Evolutionary conservation across 2,888 invertebrate genomes (phyloP), one percentile per base, ranked within the genome.

Genomic region (Temnothorax unifasciatus): DNA sequence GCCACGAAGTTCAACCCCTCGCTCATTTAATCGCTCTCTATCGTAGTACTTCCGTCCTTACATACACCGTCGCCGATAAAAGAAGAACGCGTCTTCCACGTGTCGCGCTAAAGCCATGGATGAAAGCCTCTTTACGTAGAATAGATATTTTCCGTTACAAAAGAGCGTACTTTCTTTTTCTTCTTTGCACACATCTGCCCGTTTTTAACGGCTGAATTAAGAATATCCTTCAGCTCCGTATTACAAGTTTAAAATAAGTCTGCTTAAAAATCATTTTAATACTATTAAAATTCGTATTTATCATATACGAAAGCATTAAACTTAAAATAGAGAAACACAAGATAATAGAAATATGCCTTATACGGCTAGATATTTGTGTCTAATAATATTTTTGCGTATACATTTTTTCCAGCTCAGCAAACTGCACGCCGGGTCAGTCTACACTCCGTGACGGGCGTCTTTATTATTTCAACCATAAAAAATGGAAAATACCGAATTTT

Each of bases 21-120:
- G 81, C 88, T 88, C 89, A 85, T 91, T 92, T 92, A 92, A 92
- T 91, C 92, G 89, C 90, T 91, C 90, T 90, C 85, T 82, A 85
- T 84, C 82, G 52, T 68, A 81, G 85, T 71, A 79, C 85, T 90
- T 79, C 81, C 87, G 76, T 82, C 83, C 52, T 76, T 85, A 52
- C 69, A 34, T 29, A 29, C 29, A 29, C 29, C 29, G 29, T 75
- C 41, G 29, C 61, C 38, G 59, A 82, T 59, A 57, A 75, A 85
- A 75, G 34, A 74, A 74, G 68, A 77, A 68, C 76, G 66, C 9
- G 18, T 66, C 25, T 66, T 68, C 18, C 25, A 75, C 21, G 63
- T 47, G 75, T n/a, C 44, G 61, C n/a, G 15, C 29, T 75, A 63
- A 75, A 44, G 18, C 25, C 8, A 25, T n/a, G 15, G n/a, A 25